Evolutionary conservation across 1,140 invertebrate species (phyloP).

Genomic region (Drosophila bifasciata): DNA sequence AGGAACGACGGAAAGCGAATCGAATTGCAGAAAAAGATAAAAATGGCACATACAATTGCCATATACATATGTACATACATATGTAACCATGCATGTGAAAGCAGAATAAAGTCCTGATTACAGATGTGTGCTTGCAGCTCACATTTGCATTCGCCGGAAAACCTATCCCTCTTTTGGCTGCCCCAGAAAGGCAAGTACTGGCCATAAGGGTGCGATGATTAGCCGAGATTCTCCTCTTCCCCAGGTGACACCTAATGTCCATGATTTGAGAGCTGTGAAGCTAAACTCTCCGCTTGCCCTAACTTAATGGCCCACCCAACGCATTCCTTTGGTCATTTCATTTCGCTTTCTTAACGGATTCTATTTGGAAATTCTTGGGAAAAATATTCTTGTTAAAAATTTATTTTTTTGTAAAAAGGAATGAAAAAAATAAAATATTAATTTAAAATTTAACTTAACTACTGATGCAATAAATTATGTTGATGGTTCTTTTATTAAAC

Average conservation of each 20-base stretch:
- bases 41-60: conserved; percentile 14
- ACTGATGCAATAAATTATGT: too few species aligned
- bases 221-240: background rate
- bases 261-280: background rate
- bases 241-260: background rate
- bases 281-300: too few species aligned
- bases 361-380: too few species aligned
- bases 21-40: conserved; percentile 38
- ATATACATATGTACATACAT: too few species aligned
- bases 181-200: conserved; percentile 19
- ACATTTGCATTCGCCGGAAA: conserved; percentile 36
- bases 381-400: too few species aligned
- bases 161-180: background rate
- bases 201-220: background rate
- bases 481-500: too few species aligned
- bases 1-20: conserved; percentile 25
- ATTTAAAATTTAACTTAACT: too few species aligned
- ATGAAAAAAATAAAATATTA: too few species aligned
- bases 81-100: conserved; percentile 10
- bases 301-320: too few species aligned
- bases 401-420: too few species aligned
- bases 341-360: too few species aligned
- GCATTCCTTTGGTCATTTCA: too few species aligned
- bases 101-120: conserved; percentile 34
- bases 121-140: conserved; percentile 14